These are phyloP conservation scores for Gymnodraco acuticeps DNA, from an alignment of 2,797 vertebrate genomes.

Conservation along the genomic window DNA sequence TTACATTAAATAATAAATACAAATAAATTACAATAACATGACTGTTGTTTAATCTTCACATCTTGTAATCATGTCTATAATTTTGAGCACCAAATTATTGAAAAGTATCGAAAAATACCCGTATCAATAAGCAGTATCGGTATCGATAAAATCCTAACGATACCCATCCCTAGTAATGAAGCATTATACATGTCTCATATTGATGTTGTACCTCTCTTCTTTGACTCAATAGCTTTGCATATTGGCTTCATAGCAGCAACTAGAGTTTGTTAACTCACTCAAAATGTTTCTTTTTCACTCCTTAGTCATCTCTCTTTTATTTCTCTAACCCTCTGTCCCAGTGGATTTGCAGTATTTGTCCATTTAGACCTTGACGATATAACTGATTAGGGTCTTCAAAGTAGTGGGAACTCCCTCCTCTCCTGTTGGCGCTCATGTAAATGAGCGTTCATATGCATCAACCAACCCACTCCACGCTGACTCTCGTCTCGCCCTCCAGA, in stretches of 20 bases:
- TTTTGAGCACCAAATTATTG: too few relatives aligned
- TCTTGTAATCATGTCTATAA: too few relatives aligned
- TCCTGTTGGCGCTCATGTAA: constrained; percentile 65
- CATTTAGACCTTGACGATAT: constrained; percentile 63
- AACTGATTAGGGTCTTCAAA: constrained; percentile 77
- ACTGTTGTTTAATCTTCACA: too few relatives aligned
- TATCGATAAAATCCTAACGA: too few relatives aligned
- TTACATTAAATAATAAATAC: too few relatives aligned
- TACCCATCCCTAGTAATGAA: constrained; percentile 33
- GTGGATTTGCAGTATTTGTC: constrained; percentile 65
- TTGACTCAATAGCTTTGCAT: constrained; percentile 36
- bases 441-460: constrained; percentile 78
- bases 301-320: constrained; percentile 7
- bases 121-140: too few relatives aligned
- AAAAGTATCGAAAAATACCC: too few relatives aligned
- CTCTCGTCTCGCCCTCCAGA: constrained; percentile 71
- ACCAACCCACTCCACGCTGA: constrained; percentile 64
- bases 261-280: constrained; percentile 25
- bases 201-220: constrained; percentile 33
- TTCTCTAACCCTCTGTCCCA: constrained; percentile 20
- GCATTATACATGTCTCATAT: constrained; percentile 46
- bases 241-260: constrained; percentile 44
- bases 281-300: constrained; percentile 14
- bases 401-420: constrained; percentile 45
- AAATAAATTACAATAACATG: too few relatives aligned